Evolutionary conservation across 2,113 vertebrate species (phyloP).

Genomic region (Lasiurus borealis): DNA sequence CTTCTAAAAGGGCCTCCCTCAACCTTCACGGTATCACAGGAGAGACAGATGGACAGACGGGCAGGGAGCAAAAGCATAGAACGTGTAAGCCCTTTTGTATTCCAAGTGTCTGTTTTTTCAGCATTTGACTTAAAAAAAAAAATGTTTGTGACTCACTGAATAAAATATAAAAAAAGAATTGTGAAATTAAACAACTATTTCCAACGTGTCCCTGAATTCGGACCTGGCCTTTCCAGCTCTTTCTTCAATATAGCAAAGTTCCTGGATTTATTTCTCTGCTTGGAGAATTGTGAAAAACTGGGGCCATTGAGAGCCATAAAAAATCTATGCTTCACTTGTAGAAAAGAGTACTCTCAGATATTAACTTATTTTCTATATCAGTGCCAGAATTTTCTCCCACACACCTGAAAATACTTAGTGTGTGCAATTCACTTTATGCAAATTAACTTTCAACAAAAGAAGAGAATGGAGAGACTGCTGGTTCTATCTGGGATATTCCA

Average conservation of each 20-base stretch:
- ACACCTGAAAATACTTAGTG: conserved; percentile 28
- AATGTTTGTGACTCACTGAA: conserved; percentile 22
- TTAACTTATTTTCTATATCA: conserved; percentile 58
- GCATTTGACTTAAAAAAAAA: neutral
- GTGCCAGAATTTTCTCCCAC: conserved; percentile 47
- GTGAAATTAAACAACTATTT: conserved; percentile 45
- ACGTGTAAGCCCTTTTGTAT: neutral
- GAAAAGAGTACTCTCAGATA: conserved; percentile 64
- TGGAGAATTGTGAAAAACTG: conserved; percentile 57
- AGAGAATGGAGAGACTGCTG: neutral
- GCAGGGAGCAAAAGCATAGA: neutral
- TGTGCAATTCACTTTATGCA: conserved; percentile 39
- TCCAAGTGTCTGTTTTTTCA: conserved; percentile 1
- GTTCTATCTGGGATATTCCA: neutral
- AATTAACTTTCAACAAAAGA: conserved; percentile 51
- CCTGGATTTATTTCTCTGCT: conserved; percentile 14
- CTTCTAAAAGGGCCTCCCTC: conserved; percentile 77
- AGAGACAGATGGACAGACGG: neutral
- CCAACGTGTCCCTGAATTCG: conserved; percentile 30
- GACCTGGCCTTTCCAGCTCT: neutral
- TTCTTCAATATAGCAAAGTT: neutral
- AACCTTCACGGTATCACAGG: conserved; percentile 74
- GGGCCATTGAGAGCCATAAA: conserved; percentile 15
- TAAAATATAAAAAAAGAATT: conserved; percentile 59
- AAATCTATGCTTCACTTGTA: conserved; percentile 48